Percentiles rank a stretch among this genome's conserved stretches.
Evolutionary conservation across 2,113 vertebrate genomes (phyloP).

Genomic region (Notothenia coriiceps): DNA sequence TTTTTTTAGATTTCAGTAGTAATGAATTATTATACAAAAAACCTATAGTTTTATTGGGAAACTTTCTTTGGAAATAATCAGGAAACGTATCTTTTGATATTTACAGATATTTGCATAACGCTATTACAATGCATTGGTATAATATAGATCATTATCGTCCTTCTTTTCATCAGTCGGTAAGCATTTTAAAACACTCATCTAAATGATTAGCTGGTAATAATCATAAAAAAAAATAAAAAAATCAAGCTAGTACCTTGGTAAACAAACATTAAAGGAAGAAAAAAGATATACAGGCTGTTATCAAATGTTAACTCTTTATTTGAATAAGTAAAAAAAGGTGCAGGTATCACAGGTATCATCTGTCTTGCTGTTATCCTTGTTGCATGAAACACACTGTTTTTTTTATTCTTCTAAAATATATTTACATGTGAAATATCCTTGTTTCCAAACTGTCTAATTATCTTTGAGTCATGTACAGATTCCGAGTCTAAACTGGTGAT

Average conservation of each 20-base stretch:
- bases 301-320: slow-evolving; percentile 90
- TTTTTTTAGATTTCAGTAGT: not conserved
- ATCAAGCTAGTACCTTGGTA: not conserved
- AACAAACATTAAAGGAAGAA: slow-evolving; percentile 26
- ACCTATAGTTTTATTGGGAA: no score
- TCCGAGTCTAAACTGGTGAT: slow-evolving; percentile 85
- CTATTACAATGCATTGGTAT: not conserved
- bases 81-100: not conserved
- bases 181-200: not conserved
- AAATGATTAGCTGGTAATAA: not conserved
- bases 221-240: not conserved
- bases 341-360: slow-evolving; percentile 83
- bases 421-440: slow-evolving; percentile 82
- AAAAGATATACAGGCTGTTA: slow-evolving; percentile 71
- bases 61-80: not conserved
- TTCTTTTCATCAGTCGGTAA: not conserved
- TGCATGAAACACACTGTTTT: slow-evolving; percentile 76
- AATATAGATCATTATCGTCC: not conserved
- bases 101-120: not conserved
- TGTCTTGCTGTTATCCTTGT: slow-evolving; percentile 75
- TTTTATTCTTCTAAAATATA: slow-evolving; percentile 78
- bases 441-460: slow-evolving; percentile 50
- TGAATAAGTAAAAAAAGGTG: slow-evolving; percentile 89
- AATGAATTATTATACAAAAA: not conserved
- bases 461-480: slow-evolving; percentile 84